Base-by-base conservation (phyloP, 1,140 invertebrate genomes). In the Hyposmocoma kahamanoa region DNA sequence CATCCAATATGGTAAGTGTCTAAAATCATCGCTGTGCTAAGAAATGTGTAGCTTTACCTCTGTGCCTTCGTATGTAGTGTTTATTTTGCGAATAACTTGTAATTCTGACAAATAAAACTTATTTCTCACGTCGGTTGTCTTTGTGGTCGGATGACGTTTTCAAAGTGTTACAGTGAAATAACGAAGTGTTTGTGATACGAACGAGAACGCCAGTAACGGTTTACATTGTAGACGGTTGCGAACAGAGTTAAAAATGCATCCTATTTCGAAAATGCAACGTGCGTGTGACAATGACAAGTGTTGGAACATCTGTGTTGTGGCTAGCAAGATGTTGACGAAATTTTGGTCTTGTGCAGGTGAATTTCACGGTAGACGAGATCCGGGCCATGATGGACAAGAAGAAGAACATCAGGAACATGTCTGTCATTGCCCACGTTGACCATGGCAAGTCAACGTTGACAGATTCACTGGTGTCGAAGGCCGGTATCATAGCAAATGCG, bases 341-440 rank as follows among this genome's bases (percentile, higher is more conserved):
- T 71, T 65, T 66, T 50, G 73, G 62, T 62, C 74, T 72, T 84
- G 80, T 80, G 89, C 89, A 98, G 98, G 98, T 99, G 92, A 99
- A 99, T 93, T 99, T 99, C 88, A 99, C 98, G 46, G 96, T 99
- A 90, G 98, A 99, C 90, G 97, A 99, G 91, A 99, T 99, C 90
- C 95, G 98, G 90, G 88, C 73, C 81, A 96, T 99, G 93, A 99
- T 99, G 98, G 97, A 99, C 94, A 97, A 97, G 84, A 99, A 99
- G 90, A 91, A 90, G 88, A 99, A 99, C 81, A 99, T 99, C 88
- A 93, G 98, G 84, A 99, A 99, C 89, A 99, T 99, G 98, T 99
- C 98, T 82, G 98, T 99, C 87, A 99, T 99, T 88, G 98, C 98
- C 69, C 98, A 99, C 88, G 98, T 99, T 53, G 98, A 99, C 91